phyloP scores from a whole-genome alignment of 2,888 invertebrate species.

The Venustoraphidia nigricollis region DNA sequence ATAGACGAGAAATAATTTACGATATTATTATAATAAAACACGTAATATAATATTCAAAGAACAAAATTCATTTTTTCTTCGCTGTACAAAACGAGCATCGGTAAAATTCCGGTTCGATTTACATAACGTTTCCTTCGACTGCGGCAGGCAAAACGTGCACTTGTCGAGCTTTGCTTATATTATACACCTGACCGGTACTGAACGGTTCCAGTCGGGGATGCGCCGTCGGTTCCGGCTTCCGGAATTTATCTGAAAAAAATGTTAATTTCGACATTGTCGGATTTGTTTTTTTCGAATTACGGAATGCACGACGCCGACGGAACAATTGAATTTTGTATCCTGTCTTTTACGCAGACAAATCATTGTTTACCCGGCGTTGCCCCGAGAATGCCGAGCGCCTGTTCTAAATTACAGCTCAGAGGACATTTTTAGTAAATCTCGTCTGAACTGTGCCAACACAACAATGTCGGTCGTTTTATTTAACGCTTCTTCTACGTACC shows the following conservation, averaged over 20 bases:
- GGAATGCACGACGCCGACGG: no score
- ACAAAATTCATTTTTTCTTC: no score
- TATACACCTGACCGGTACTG: conserved; percentile 83
- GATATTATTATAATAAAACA: no score
- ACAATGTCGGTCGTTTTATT: no score
- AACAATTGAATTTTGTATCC: no score
- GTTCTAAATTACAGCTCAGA: not conserved
- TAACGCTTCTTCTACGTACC: not conserved
- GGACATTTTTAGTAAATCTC: no score
- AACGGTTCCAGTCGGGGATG: conserved; percentile 78
- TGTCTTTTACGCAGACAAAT: no score
- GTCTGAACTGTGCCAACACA: conserved; percentile 17
- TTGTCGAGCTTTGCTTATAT: conserved; percentile 80
- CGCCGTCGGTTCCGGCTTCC: conserved; percentile 31
- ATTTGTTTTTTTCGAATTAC: not conserved
- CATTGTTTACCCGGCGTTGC: no score
- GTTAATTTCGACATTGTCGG: not conserved
- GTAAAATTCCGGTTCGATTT: not conserved
- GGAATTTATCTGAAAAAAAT: conserved; percentile 25
- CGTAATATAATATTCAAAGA: no score
- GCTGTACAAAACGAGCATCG: no score
- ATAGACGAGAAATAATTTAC: no score
- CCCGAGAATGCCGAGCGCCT: not conserved
- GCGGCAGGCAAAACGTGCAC: conserved; percentile 61
- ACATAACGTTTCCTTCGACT: conserved; percentile 13